Evolutionary conservation across 1,140 invertebrate genomes (phyloP).

Genomic region (Camponotus vicinus): DNA sequence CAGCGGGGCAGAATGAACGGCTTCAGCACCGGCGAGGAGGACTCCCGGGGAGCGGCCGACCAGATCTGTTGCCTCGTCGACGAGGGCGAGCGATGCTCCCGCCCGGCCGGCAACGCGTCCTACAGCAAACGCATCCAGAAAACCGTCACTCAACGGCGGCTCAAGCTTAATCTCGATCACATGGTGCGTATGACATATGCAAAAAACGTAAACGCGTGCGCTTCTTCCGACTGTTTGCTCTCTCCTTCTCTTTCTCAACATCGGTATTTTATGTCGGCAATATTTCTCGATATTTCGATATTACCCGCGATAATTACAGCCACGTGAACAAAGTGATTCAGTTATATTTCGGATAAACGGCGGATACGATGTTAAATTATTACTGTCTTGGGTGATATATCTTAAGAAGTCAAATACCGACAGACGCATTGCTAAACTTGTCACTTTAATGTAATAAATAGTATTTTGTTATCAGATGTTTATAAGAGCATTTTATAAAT

Average conservation of each 20-base stretch:
- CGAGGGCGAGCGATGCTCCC: constrained; percentile 93
- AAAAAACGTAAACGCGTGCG: background rate
- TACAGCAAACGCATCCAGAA: constrained; percentile 99
- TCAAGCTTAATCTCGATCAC: constrained; percentile 95
- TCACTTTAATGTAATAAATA: too few species aligned
- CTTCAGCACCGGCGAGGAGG: constrained; percentile 96
- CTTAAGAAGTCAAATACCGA: too few species aligned
- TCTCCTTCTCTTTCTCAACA: too few species aligned
- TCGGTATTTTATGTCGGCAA: background rate
- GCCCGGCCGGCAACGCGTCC: constrained; percentile 97
- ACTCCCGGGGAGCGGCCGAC: constrained; percentile 93
- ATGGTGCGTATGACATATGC: constrained; percentile 87
- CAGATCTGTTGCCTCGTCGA: constrained; percentile 98
- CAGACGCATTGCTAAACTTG: too few species aligned
- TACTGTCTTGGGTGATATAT: too few species aligned
- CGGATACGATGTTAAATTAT: too few species aligned
- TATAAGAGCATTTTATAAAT: background rate
- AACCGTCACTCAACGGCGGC: constrained; percentile 96
- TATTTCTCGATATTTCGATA: background rate
- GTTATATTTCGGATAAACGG: too few species aligned
- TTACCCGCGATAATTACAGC: too few species aligned
- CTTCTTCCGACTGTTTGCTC: too few species aligned
- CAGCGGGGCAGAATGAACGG: constrained; percentile 89
- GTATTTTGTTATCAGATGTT: background rate
- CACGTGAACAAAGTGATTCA: too few species aligned